Base-by-base conservation (phyloP, 2,113 vertebrate genomes). In the Sprattus sprattus region DNA sequence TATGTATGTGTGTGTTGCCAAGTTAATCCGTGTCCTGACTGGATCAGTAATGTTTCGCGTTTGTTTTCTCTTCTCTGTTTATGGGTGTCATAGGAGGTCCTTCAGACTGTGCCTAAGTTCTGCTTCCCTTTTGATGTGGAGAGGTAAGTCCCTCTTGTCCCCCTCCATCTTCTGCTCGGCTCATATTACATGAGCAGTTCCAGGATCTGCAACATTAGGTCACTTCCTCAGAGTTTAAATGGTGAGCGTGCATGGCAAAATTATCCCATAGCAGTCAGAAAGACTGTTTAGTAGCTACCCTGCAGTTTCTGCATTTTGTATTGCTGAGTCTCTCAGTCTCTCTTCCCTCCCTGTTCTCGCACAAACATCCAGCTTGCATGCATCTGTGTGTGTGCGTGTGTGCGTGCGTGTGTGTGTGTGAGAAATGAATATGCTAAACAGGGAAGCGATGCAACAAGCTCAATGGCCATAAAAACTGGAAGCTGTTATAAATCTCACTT, bases 111-210 rank as follows among this genome's bases (percentile, higher is more conserved):
- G 92, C 97, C 98, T 82, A 99, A 97, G 96, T 99, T 99, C 96
- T 99, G 98, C 95, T 99, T 99, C 95, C 98, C 98, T 84, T 99
- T 99, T 94, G 98, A 99, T 78, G 46, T 98, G 90, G 97, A 97
- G 96, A 98, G 98, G 98, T 99, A 96, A 78, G 89, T 81, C 83
- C 45, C 13, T 50, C 44, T 44, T 28, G 89, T 9, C 57, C n/a
- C 28, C 50, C 83, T 45, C 6, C 28, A 81, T 64, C 50, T 71
- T 44, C 71, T 78, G 32, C 13, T 32, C 3, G 71, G 25, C 71
- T 78, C 71, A 3, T 39, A 32, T 78, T 78, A 78, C 71, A 78
- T 15, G 71, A 78, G 28, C 32, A 44, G 71, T 78, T 78, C 28
- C 71, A 78, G 71, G 71, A 78, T 78, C 71, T 15, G 64, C 64